Percentiles rank a stretch among this genome's conserved stretches.
These are phyloP conservation scores for Rhagonycha lutea DNA, from an alignment of 2,888 invertebrate species.

Conservation along the genomic window DNA sequence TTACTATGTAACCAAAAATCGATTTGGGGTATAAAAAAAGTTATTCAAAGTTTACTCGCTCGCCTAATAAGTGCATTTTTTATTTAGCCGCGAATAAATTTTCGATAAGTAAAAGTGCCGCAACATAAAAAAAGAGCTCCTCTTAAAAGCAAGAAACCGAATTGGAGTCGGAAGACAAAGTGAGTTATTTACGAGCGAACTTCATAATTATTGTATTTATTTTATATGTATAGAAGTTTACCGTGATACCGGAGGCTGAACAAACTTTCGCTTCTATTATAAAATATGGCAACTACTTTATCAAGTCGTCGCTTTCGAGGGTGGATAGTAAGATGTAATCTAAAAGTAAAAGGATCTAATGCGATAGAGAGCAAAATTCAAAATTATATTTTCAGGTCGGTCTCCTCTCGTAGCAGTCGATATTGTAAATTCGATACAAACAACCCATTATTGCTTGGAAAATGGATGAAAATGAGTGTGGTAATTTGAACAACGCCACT, in stretches of 20 bases:
- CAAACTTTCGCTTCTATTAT: conserved; percentile 47
- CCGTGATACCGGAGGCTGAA: conserved; percentile 33
- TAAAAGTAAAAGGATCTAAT: conserved; percentile 34
- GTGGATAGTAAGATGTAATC: conserved; percentile 42
- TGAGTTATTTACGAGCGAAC: conserved; percentile 36
- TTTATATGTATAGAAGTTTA: conserved; percentile 32
- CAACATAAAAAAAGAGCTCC: conserved; percentile 6
- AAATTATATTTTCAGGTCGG: neutral
- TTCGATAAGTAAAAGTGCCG: neutral
- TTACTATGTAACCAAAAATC: neutral
- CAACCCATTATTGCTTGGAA: neutral
- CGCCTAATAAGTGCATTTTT: neutral
- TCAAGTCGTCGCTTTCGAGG: conserved; percentile 47
- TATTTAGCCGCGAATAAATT: neutral
- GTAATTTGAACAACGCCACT: conserved; percentile 19
- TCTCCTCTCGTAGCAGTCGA: neutral
- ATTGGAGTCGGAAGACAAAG: conserved; percentile 30
- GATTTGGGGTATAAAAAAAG: neutral
- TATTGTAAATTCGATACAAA: neutral
- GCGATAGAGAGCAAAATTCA: conserved; percentile 10
- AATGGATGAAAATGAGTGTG: conserved; percentile 17
- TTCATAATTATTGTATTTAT: conserved; percentile 37
- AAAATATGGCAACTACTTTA: conserved; percentile 52
- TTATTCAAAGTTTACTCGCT: neutral
- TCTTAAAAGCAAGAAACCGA: conserved; percentile 14